These are phyloP conservation scores for Telenomus remus DNA, from an alignment of 1,140 invertebrate species.

Conservation along the genomic window DNA sequence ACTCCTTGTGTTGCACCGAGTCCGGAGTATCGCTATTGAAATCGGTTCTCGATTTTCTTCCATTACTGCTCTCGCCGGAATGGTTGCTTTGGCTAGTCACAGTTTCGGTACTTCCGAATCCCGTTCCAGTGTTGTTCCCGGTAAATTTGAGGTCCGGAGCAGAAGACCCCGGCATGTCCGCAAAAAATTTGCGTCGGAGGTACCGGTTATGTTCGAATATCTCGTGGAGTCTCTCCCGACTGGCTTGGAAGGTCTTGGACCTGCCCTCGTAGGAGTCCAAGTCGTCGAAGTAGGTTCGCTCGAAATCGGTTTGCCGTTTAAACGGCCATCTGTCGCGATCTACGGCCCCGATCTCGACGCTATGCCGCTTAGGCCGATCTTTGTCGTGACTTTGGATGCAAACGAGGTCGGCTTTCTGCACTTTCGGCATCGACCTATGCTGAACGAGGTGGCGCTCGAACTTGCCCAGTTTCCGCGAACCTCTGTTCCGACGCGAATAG, in stretches of 20 bases:
- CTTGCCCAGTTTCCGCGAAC: constrained; percentile 23
- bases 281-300: constrained; percentile 66
- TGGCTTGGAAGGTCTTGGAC: constrained; percentile 60
- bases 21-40: constrained; percentile 62
- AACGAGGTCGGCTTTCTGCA: constrained; percentile 63
- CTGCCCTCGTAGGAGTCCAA: constrained; percentile 35
- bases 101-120: constrained; percentile 73
- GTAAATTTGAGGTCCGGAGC: background rate
- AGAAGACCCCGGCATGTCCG: constrained; percentile 50
- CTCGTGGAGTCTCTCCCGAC: constrained; percentile 69
- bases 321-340: constrained; percentile 60
- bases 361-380: constrained; percentile 3
- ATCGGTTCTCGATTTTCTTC: constrained; percentile 63
- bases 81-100: constrained; percentile 72
- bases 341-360: background rate
- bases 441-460: constrained; percentile 59
- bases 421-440: constrained; percentile 64
- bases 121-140: constrained; percentile 10
- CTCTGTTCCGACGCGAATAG: constrained; percentile 38
- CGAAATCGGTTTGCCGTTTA: constrained; percentile 68
- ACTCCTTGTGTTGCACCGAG: constrained; percentile 15
- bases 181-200: constrained; percentile 69
- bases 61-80: constrained; percentile 67
- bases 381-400: constrained; percentile 39
- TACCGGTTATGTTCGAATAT: constrained; percentile 72